Percentiles rank a stretch among this genome's conserved stretches.
phyloP scores from a whole-genome alignment of 2,888 invertebrate genomes.

The Ichneumon xanthorius region DNA sequence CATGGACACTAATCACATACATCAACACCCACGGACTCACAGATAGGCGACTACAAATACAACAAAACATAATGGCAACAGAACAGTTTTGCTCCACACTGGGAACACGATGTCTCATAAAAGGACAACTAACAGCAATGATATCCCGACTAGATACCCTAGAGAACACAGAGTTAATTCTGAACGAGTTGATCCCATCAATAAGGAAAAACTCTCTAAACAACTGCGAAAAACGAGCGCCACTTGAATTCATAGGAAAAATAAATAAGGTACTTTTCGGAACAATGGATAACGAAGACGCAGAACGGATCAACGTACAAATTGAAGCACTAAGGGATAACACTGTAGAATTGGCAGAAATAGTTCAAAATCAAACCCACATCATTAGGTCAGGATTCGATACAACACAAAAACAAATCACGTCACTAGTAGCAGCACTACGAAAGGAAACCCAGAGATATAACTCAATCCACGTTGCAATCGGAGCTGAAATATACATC shows the following conservation, averaged over 20 bases:
- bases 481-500: neutral
- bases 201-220: neutral
- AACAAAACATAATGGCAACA: neutral
- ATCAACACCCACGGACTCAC: conserved; percentile 24
- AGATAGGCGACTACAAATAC: neutral
- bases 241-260: neutral
- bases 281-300: neutral
- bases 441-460: neutral
- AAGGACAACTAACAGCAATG: neutral
- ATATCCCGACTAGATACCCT: neutral
- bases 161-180: neutral
- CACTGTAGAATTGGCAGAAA: conserved; percentile 23
- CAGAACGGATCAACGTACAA: conserved; percentile 23
- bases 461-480: neutral
- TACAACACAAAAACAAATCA: conserved; percentile 14
- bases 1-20: conserved; percentile 25
- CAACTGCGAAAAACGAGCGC: conserved; percentile 2
- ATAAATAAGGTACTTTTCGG: conserved; percentile 13
- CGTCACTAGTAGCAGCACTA: conserved; percentile 1
- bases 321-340: conserved; percentile 34
- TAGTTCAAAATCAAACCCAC: conserved; percentile 48
- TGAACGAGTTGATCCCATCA: conserved; percentile 10
- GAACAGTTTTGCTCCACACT: neutral
- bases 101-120: neutral
- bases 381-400: conserved; percentile 49